Evolutionary conservation across 2,888 invertebrate species (phyloP), one percentile per base, ranked within the genome.

Genomic region (Caenorhabditis zanzibari): DNA sequence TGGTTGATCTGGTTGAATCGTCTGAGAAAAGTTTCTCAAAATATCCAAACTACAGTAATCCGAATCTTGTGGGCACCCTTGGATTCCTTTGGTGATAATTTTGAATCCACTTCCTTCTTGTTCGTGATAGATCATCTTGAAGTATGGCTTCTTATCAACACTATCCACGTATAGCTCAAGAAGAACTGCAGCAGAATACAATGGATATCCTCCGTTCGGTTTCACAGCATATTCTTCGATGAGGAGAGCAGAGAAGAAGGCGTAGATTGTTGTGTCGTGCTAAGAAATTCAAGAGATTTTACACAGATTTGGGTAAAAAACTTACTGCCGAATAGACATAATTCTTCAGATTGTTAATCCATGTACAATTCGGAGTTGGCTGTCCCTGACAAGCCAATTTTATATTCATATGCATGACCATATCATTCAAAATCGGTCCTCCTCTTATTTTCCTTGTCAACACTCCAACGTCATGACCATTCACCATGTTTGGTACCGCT

Each of bases 221-320:
- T 66, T 79, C 2, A 84, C 81, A 6, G 75, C 85, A 14, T 79
- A 76, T 9, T 81, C 52, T 61, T 85, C 81, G 28, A 86, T 79
- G 22, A 85, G 85, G 12, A 89, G 82, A 24, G 82, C 81, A 1
- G 88, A 84, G 66, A 89, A 85, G 69, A 85, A 85, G 56, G 88
- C 86, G 76, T 85, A 85, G 61, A 89, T 73, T 5, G 89, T 86
- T 12, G 86, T 86, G 80, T 89, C 89, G 79, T 89, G 89, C 89
- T 89, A 80, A 16, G 0, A 32, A 32, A 52, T 32, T 16, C 24
- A 38, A 38, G 56, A 9, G 2, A 54, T 52, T 35, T n/a, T n/a
- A 12, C 3, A 14, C 16, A 19, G 19, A 7, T 9, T 16, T 1
- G 16, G 16, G 2, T 12, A 19, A 47, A 14, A 24, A 2, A 74